These are phyloP conservation scores for Tenrec ecaudatus DNA, from an alignment of 2,113 vertebrate species.

Conservation along the genomic window DNA sequence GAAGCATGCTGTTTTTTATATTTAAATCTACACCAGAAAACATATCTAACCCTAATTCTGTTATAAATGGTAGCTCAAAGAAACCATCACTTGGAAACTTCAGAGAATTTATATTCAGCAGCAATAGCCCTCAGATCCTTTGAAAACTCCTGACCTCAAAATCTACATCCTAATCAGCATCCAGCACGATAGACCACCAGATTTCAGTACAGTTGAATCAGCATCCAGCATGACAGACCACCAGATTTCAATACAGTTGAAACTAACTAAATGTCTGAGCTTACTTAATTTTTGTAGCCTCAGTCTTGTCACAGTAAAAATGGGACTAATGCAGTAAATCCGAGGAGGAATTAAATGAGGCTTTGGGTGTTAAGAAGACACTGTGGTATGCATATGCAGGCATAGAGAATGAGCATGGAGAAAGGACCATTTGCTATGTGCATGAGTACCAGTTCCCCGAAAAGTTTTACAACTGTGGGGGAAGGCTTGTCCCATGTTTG, in stretches of 20 bases:
- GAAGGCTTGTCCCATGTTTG: background rate
- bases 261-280: background rate
- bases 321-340: too few species aligned
- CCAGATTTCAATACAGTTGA: background rate
- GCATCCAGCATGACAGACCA: background rate
- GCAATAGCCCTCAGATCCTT: conserved; percentile 5
- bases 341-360: too few species aligned
- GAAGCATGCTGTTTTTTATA: background rate
- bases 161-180: conserved; percentile 10
- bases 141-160: conserved; percentile 40
- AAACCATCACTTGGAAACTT: conserved; percentile 8
- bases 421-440: background rate
- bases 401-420: background rate
- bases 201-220: background rate
- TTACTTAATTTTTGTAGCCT: too few species aligned
- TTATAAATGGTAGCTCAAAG: background rate
- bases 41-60: background rate
- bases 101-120: background rate
- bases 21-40: conserved; percentile 43
- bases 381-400: background rate
- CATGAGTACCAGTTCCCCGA: background rate
- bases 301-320: too few species aligned
- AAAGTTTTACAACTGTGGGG: background rate
- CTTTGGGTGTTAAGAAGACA: too few species aligned
- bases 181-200: background rate